Evolutionary conservation across 2,797 vertebrate genomes (phyloP).

Genomic region (Lepilemur septentrionalis): DNA sequence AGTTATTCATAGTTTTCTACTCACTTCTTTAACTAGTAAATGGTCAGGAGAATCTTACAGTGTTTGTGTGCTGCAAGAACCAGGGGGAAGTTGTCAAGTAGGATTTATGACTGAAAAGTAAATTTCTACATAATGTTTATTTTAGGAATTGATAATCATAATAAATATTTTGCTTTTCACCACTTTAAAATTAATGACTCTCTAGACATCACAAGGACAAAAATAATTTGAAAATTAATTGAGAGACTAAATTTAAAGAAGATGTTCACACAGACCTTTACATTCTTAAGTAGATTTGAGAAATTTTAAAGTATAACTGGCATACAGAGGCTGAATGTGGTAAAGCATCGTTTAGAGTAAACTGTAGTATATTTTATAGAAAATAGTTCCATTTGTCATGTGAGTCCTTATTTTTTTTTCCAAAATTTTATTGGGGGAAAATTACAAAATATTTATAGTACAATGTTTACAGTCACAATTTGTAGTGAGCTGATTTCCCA

Average conservation of each 20-base stretch:
- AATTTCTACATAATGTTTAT: background rate
- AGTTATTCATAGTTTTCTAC: background rate
- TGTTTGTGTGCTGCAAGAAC: background rate
- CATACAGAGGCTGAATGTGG: background rate
- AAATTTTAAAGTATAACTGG: background rate
- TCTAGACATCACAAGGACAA: background rate
- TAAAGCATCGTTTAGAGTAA: constrained; percentile 26
- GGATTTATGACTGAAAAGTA: constrained; percentile 19
- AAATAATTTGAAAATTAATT: constrained; percentile 25
- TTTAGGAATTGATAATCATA: background rate
- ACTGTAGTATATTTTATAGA: constrained; percentile 10
- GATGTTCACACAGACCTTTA: background rate
- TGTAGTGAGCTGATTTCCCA: too few relatives aligned
- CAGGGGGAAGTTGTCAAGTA: background rate
- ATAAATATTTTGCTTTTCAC: background rate
- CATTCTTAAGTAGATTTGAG: background rate
- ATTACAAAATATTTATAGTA: too few relatives aligned
- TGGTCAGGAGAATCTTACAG: background rate
- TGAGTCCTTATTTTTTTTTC: constrained; percentile 18
- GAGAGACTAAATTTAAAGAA: constrained; percentile 49
- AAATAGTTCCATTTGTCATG: constrained; percentile 39
- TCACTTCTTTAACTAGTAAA: background rate
- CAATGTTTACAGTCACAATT: too few relatives aligned
- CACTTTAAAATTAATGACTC: constrained; percentile 18
- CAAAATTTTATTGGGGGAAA: too few relatives aligned